These are phyloP conservation scores for Thalassarche chlororhynchos DNA, from an alignment of 2,113 vertebrate species.

Conservation along the genomic window DNA sequence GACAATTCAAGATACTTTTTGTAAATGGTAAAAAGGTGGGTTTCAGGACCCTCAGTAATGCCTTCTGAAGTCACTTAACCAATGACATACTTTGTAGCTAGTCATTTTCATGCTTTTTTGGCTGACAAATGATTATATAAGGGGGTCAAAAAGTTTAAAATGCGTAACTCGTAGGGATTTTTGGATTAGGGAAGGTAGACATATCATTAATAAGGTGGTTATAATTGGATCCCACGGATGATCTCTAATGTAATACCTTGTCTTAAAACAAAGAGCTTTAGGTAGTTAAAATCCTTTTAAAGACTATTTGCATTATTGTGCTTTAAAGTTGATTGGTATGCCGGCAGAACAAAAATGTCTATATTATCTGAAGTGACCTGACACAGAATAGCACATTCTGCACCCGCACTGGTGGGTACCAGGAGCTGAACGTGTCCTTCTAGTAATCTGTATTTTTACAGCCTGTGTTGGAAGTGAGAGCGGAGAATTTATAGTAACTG, in stretches of 20 bases:
- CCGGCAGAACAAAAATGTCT: neutral
- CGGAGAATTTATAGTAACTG: slow-evolving; percentile 11
- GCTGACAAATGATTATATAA: neutral
- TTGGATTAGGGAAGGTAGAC: slow-evolving; percentile 14
- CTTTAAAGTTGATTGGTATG: neutral
- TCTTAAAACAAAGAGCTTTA: slow-evolving; percentile 45
- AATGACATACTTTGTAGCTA: neutral
- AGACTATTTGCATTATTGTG: neutral
- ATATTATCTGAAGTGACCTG: slow-evolving; percentile 10
- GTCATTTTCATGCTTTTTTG: neutral
- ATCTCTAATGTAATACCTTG: neutral
- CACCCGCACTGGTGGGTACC: neutral
- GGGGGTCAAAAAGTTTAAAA: neutral
- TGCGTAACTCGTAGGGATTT: neutral
- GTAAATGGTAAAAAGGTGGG: neutral
- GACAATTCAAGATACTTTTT: neutral
- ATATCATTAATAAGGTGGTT: neutral
- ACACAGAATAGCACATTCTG: neutral
- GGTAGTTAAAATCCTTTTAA: slow-evolving; percentile 31
- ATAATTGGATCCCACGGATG: neutral
- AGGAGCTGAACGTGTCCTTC: neutral
- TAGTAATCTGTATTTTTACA: slow-evolving; percentile 1
- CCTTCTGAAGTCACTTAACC: neutral
- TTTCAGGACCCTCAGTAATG: neutral
- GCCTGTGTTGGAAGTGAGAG: neutral